Base-by-base conservation (phyloP, 2,888 invertebrate genomes). In the Mechanitis mazaeus region DNA sequence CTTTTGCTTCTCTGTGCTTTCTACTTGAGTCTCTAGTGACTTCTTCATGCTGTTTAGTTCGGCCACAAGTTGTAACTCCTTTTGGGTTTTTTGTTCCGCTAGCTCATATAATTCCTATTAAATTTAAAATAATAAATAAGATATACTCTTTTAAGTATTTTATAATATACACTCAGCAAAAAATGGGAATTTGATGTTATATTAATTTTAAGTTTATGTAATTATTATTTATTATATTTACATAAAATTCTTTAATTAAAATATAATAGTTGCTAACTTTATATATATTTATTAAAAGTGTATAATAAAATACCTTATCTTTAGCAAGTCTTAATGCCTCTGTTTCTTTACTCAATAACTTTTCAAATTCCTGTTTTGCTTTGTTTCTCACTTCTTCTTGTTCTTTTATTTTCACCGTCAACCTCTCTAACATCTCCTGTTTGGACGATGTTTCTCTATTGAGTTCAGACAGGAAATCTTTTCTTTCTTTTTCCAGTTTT, bases 371-470 rank as follows among this genome's bases (percentile, higher is more conserved):
- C 55, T 84, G 76, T 71, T 83, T 87, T 73, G 91, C 91, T 45
- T 79, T 84, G 9, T 85, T 69, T 65, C 88, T 80, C 33, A 85
- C 75, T 59, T 91, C 87, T 63, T 87, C 87, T 73, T 91, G 91
- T 64, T 87, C 87, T n/a, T 73, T 75, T 61, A 92, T 87, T 59
- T 90, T 85, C 3, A 76, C 78, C 66, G 91, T 86, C 56, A 92
- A 80, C 58, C 90, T 90, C 50, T 86, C 81, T 55, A 92, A 68
- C 64, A 89, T 80, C 63, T 87, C 87, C 67, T 92, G 86, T 79
- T 92, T 92, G 2, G 91, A 91, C 11, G 85, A 78, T 69, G 79
- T 91, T 65, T 92, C 92, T 64, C 87, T 78, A 38, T 80, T 83
- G 45, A 92, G 71, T 66, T 87, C 86, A 6, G 75, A 73, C 54